Evolutionary conservation across 2,797 vertebrate species (phyloP), one percentile per base, ranked within the genome.

Genomic region (Crenichthys baileyi): DNA sequence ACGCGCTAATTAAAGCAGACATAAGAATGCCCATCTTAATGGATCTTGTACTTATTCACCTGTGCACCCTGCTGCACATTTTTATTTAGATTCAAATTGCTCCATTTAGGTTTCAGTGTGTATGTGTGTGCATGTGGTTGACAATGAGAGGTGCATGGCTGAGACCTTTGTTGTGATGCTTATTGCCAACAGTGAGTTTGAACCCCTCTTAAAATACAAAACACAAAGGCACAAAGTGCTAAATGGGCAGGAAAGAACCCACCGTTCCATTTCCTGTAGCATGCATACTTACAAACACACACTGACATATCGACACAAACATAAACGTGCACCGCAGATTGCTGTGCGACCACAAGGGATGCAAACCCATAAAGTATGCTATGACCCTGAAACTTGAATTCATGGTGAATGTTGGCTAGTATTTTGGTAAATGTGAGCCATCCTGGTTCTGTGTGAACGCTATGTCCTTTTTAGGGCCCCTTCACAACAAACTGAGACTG

Each of bases 21-120:
- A 82, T 72, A 78, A 88, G 87, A 86, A 90, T 86, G 87, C 92
- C 82, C 84, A 89, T 81, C 70, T 88, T 90, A 94, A 91, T 90
- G 87, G 89, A 92, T 79, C 88, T 90, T 90, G 87, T 85, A 87
- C 89, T 92, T 91, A 90, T 87, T 89, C 85, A 80, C 76, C 78
- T 60, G 79, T 72, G 71, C 83, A 90, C 86, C 91, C 89, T 83
- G 91, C 87, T 88, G 85, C 92, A 90, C 88, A 84, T 87, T 90
- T 89, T 90, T 93, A 92, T 94, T 95, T 95, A 88, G 90, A 95
- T 93, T 91, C 84, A 89, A 93, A 87, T 92, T 73, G 86, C 79
- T 68, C 84, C 78, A 85, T 91, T 90, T 81, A 85, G 88, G 84
- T 83, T 81, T 79, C 56, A 12, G 82, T 36, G 36, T 65, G 11